Evolutionary conservation across 2,113 vertebrate genomes (phyloP).

Genomic region (Centropus unirufus): DNA sequence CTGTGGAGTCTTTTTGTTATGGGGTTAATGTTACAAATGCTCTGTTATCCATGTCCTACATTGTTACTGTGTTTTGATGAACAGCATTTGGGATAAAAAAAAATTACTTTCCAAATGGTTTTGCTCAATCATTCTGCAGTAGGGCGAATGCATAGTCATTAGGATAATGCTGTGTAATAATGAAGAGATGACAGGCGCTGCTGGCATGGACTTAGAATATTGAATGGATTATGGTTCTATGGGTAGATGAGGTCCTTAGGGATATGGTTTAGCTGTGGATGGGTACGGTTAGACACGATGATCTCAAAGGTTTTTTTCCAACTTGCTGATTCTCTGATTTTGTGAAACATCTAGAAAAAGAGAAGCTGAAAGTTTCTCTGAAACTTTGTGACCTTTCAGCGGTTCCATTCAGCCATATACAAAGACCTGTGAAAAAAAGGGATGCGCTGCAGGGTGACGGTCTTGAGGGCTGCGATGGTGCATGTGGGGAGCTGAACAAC

Average conservation of each 20-base stretch:
- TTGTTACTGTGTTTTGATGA: neutral
- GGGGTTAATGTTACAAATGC: neutral
- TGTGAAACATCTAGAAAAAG: neutral
- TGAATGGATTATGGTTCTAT: neutral
- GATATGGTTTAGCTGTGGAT: too few species aligned
- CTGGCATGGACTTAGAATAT: neutral
- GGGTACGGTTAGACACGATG: too few species aligned
- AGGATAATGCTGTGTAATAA: neutral
- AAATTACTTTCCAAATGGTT: neutral
- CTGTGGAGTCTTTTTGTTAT: neutral
- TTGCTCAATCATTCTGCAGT: neutral
- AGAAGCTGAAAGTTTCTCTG: neutral
- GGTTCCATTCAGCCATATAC: neutral
- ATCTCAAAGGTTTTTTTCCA: too few species aligned
- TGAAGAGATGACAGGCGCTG: neutral
- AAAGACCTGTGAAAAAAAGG: neutral
- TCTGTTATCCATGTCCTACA: neutral
- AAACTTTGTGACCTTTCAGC: neutral
- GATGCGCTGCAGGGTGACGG: rapidly evolving
- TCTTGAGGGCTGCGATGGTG: rapidly evolving
- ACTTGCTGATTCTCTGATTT: too few species aligned
- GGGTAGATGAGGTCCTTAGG: too few species aligned
- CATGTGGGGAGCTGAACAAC: neutral
- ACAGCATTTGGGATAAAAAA: neutral
- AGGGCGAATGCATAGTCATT: neutral